Evolutionary conservation across 2,797 vertebrate genomes (phyloP).

Genomic region (Esox lucius): DNA sequence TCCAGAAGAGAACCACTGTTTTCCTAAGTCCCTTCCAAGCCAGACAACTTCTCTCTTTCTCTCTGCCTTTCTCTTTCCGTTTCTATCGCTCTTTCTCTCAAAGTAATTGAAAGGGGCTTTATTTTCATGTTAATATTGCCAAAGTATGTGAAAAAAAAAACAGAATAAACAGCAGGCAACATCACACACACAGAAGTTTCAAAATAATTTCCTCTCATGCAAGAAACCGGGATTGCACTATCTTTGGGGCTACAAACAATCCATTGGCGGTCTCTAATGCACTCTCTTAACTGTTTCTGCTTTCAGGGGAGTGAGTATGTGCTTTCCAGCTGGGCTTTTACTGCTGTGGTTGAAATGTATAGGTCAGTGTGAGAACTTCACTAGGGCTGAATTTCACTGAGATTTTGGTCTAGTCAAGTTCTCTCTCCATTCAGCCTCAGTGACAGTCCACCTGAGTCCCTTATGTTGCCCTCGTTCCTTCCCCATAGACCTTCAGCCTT

Average conservation of each 20-base stretch:
- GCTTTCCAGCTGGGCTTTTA: conserved; percentile 56
- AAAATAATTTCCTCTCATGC: neutral
- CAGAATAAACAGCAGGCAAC: neutral
- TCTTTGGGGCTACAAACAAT: conserved; percentile 29
- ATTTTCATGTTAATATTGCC: neutral
- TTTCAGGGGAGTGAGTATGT: conserved; percentile 33
- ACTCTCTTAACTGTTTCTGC: conserved; percentile 34
- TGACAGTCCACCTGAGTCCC: conserved; percentile 37
- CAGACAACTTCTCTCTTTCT: conserved; percentile 55
- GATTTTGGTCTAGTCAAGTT: conserved; percentile 44
- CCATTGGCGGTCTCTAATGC: conserved; percentile 13
- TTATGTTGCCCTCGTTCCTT: conserved; percentile 48
- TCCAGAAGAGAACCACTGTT: conserved; percentile 72
- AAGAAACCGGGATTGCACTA: conserved; percentile 35
- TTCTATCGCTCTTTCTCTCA: conserved; percentile 13
- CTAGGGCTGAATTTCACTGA: conserved; percentile 43
- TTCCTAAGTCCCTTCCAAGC: conserved; percentile 71
- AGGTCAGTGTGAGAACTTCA: neutral
- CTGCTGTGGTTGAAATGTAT: conserved; percentile 50
- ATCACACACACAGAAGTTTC: neutral
- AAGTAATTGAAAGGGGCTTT: conserved; percentile 3
- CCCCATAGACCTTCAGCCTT: conserved; percentile 57
- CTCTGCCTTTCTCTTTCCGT: conserved; percentile 46
- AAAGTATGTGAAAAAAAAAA: neutral
- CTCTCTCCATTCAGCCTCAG: conserved; percentile 37